Evolutionary conservation across 2,113 vertebrate genomes (phyloP), one percentile per base, ranked within the genome.

Genomic region (Phasianus colchicus): DNA sequence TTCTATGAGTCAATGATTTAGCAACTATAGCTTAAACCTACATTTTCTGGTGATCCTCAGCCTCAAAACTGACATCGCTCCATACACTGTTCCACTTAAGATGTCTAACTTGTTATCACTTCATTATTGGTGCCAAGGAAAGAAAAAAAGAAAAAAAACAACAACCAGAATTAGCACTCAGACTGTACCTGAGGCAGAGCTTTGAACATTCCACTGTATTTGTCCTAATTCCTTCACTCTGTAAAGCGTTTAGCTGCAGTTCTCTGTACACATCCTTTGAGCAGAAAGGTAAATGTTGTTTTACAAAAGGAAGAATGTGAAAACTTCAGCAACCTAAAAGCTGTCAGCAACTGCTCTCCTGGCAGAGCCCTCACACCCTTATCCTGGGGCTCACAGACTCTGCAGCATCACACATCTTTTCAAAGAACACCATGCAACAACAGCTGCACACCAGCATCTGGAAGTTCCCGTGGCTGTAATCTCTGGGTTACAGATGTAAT

Each of bases 251-350:
- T 24, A 80, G 42, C 34, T 52, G 21, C 19, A 47, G 45, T 83
- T 83, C 52, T 72, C 21, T 19, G 32, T 0, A 50, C 13, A 52
- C 24, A 75, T 3, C 10, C 36, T 86, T 67, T 57, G 17, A 83
- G 27, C 69, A 36, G 9, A 9, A 27, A 36, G 25, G 54, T 27
- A 8, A 65, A 61, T 0, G 0, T 13, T 5, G 32, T 47, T 80
- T 65, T 74, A 77, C 25, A 86, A 42, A 75, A 67, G 5, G 7
- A 92, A 84, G 10, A 71, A 8, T 16, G 11, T 22, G 30, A 89
- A 86, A 87, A 29, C 25, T 78, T 58, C 80, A 92, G 54, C 58
- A 55, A 54, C 11, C 50, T 76, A 72, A 67, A 64, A 88, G 57
- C 3, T 22, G 16, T 19, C 48, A 72, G 43, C 73, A 88, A 50